Conservation (phyloP, 2,113 vertebrate species). For the Passer montanus region DNA sequence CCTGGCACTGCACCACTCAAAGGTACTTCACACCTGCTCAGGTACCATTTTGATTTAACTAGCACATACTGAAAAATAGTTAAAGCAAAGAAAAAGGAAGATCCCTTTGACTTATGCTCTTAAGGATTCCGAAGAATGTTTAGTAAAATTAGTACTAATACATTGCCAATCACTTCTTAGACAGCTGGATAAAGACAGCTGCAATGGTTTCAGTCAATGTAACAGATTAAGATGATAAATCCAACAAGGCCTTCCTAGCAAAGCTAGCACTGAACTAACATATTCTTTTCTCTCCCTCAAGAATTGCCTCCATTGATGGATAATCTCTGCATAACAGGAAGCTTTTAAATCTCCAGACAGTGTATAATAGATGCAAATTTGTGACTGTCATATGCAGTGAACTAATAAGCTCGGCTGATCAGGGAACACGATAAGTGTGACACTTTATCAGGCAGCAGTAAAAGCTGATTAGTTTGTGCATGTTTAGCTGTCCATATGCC, state of each 20-base stretch:
- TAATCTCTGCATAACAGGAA: constrained; percentile 35
- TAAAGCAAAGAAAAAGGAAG: neutral
- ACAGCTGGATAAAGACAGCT: constrained; percentile 12
- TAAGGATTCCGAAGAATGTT: constrained; percentile 29
- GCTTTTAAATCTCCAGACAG: constrained; percentile 48
- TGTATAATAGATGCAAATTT: constrained; percentile 59
- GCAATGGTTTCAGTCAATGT: constrained; percentile 6
- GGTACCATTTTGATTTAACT: neutral
- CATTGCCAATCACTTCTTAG: neutral
- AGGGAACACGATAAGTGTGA: constrained; percentile 24
- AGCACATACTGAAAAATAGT: neutral
- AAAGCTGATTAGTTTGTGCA: constrained; percentile 58
- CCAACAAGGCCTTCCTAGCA: constrained; percentile 17
- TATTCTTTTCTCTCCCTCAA: constrained; percentile 15
- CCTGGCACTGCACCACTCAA: neutral
- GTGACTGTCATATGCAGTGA: neutral
- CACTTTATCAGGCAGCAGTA: constrained; percentile 26
- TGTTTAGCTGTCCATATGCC: constrained; percentile 37
- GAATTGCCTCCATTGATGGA: constrained; percentile 32
- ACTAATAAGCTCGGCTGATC: constrained; percentile 37
- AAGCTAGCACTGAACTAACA: neutral
- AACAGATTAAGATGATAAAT: constrained; percentile 53
- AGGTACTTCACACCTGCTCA: neutral
- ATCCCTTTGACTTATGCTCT: neutral
- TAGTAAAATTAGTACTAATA: constrained; percentile 38